phyloP scores from a whole-genome alignment of 2,113 vertebrate genomes.

The Tyto alba region DNA sequence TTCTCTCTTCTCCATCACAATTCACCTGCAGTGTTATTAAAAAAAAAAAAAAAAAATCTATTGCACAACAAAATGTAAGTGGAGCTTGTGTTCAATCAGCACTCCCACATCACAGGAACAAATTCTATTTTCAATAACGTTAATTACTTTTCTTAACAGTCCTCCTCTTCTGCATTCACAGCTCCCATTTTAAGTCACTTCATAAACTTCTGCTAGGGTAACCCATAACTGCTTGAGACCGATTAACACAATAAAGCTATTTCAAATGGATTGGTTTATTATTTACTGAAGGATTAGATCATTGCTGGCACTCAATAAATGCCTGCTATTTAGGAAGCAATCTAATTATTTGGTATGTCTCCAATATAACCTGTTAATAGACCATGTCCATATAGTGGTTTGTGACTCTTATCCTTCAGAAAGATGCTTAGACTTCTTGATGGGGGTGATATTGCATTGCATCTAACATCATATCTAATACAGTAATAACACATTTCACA shows the following conservation, averaged over 20 bases:
- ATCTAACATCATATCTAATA: not conserved
- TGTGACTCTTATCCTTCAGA: not conserved
- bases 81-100: not conserved
- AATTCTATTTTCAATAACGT: not conserved
- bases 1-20: not conserved
- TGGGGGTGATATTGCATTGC: not conserved
- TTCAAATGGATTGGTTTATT: not conserved
- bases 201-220: not conserved
- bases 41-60: not conserved
- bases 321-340: not conserved
- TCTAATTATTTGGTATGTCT: not conserved
- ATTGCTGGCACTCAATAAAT: not conserved
- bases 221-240: not conserved
- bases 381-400: not conserved
- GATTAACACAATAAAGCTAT: not conserved
- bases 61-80: not conserved
- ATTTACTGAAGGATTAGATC: not conserved
- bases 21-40: not conserved
- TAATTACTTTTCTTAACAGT: conserved; percentile 25
- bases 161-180: not conserved
- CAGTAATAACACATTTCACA: not conserved
- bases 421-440: not conserved
- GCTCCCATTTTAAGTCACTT: not conserved
- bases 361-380: not conserved
- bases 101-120: conserved; percentile 29